Percentiles rank a stretch among this genome's conserved stretches.
Evolutionary conservation across 2,888 invertebrate genomes (phyloP).

Genomic region (Acanthopleura granulata): DNA sequence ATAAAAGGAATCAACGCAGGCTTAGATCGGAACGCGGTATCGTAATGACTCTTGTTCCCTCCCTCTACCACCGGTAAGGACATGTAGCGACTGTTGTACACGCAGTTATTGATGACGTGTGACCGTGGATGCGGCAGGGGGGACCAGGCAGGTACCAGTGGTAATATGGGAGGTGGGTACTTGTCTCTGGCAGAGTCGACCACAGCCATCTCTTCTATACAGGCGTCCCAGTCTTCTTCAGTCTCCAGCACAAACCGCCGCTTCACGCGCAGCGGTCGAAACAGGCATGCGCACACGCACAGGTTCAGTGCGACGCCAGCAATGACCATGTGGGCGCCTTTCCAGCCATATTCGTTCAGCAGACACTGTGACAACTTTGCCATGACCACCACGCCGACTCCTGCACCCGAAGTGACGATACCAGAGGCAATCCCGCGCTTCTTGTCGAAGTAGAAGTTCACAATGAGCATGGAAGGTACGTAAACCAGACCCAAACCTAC

Average conservation of each 20-base stretch:
- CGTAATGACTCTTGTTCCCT: not conserved
- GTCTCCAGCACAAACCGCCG: not conserved
- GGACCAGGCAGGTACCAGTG: too few relatives aligned
- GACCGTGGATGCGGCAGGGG: too few relatives aligned
- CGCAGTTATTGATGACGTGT: not conserved
- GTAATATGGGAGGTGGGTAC: not conserved
- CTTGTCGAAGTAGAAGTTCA: slow-evolving; percentile 40
- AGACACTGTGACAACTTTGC: slow-evolving; percentile 34
- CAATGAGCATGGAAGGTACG: slow-evolving; percentile 38
- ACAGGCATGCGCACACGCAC: slow-evolving; percentile 36
- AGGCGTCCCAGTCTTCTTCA: not conserved
- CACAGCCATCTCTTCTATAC: not conserved
- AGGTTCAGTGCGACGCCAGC: slow-evolving; percentile 37
- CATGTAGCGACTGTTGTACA: not conserved
- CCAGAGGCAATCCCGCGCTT: slow-evolving; percentile 41
- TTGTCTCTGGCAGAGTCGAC: not conserved
- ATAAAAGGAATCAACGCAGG: not conserved
- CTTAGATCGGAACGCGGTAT: not conserved
- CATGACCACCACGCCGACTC: slow-evolving; percentile 38
- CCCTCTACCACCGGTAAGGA: not conserved
- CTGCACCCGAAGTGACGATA: slow-evolving; percentile 42
- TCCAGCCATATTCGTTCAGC: slow-evolving; percentile 34
- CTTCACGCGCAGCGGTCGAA: slow-evolving; percentile 30
- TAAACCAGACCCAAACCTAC: slow-evolving; percentile 41
- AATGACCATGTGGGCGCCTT: slow-evolving; percentile 35